Evolutionary conservation across 2,113 vertebrate genomes (phyloP), one percentile per base, ranked within the genome.

Genomic region (Coryphaenoides rupestris): DNA sequence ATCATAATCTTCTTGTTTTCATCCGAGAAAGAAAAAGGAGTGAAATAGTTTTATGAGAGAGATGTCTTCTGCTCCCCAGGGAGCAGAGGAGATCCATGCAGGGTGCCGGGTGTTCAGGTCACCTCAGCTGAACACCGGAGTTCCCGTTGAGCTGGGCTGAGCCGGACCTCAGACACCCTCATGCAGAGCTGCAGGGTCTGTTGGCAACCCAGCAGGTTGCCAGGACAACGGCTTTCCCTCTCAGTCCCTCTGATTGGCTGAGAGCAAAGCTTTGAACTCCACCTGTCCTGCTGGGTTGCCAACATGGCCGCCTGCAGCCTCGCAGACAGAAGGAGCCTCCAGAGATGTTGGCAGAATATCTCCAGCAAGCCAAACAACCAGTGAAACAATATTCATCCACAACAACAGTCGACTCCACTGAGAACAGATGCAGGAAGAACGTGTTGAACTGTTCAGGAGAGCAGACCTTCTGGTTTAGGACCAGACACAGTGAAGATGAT

Each of bases 1-100:
- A 93, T 95, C 93, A 73, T 80, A 82, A 63, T 88, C 82, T 89
- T 86, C 74, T 88, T 57, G 93, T 57, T 93, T 90, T 91, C 88
- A 59, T 84, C 77, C 80, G 76, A 84, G 65, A 90, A 82, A 84
- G 78, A 84, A 77, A 68, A 76, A 88, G 89, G 78, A 90, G 78
- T 79, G 88, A 80, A 86, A 87, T 77, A 84, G 77, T 68, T 79
- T 86, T 63, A 87, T 76, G 26, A 85, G 83, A 84, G 75, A 86
- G 78, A 84, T 83, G 82, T 79, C 72, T 2, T 62, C 68, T 83
- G 84, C 85, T 84, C 84, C 84, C 80, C 56, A 0, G 40, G 50
- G 86, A 81, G 87, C 85, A 82, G 70, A 68, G 67, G 79, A 74
- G 81, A 89, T 83, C 73, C 81, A 86, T 86, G 87, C 86, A 73